phyloP scores from a whole-genome alignment of 2,888 invertebrate species.

The Phalera bucephala region DNA sequence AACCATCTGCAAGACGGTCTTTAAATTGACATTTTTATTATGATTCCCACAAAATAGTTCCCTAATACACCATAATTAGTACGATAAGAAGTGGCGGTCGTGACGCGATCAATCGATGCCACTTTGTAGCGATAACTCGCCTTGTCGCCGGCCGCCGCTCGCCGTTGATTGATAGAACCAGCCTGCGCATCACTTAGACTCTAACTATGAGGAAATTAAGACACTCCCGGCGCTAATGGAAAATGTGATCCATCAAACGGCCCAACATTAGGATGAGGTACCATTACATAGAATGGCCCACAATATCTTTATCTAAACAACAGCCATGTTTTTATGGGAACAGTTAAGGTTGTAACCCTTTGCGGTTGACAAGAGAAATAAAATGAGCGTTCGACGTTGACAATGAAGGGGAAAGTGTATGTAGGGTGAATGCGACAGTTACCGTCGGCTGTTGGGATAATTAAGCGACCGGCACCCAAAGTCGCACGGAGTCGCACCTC shows the following conservation, averaged over 20 bases:
- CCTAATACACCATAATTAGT: slow-evolving; percentile 46
- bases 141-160: slow-evolving; percentile 39
- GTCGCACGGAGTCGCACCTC: slow-evolving; percentile 42
- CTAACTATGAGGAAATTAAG: slow-evolving; percentile 64
- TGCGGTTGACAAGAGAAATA: slow-evolving; percentile 37
- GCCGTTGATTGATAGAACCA: slow-evolving; percentile 64
- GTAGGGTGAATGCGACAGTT: slow-evolving; percentile 41
- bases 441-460: slow-evolving; percentile 53
- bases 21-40: slow-evolving; percentile 27
- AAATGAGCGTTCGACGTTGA: slow-evolving; percentile 37
- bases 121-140: slow-evolving; percentile 61
- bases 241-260: slow-evolving; percentile 66
- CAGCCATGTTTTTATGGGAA: slow-evolving; percentile 54
- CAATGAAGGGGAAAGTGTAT: slow-evolving; percentile 37
- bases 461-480: slow-evolving; percentile 46
- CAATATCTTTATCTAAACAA: slow-evolving; percentile 58
- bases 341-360: slow-evolving; percentile 46
- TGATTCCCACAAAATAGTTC: slow-evolving; percentile 37
- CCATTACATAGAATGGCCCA: slow-evolving; percentile 32
- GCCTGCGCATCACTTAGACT: slow-evolving; percentile 61
- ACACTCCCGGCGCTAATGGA: slow-evolving; percentile 67
- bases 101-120: slow-evolving; percentile 68
- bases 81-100: slow-evolving; percentile 62
- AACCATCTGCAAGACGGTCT: slow-evolving; percentile 12
- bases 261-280: slow-evolving; percentile 57